Evolutionary conservation across 2,113 vertebrate genomes (phyloP).

Genomic region (Cinclus mexicanus): DNA sequence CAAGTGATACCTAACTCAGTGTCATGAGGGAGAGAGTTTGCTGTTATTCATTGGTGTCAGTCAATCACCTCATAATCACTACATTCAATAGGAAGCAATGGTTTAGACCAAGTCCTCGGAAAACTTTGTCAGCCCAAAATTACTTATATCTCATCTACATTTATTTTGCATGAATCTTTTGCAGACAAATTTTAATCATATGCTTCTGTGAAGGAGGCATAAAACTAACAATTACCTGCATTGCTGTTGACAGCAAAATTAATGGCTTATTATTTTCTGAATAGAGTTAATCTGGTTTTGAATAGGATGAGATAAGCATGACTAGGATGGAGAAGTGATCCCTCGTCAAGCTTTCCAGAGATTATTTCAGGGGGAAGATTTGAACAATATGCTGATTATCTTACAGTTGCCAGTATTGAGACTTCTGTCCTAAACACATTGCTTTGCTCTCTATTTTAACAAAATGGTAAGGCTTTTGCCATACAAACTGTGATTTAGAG

Average conservation of each 20-base stretch:
- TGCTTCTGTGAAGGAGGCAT: neutral
- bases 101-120: neutral
- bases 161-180: neutral
- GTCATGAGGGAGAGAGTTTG: neutral
- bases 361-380: neutral
- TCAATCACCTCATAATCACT: neutral
- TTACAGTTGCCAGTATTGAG: neutral
- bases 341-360: neutral
- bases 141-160: neutral
- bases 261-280: neutral
- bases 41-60: neutral
- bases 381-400: neutral
- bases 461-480: neutral
- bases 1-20: neutral
- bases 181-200: slow-evolving; percentile 20
- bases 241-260: slow-evolving; percentile 29
- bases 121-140: neutral
- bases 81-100: neutral
- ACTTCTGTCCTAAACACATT: neutral
- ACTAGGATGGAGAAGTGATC: neutral
- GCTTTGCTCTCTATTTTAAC: neutral
- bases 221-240: slow-evolving; percentile 30
- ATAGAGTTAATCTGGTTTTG: neutral
- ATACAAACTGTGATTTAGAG: neutral
- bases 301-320: neutral